phyloP scores from a whole-genome alignment of 2,888 invertebrate species.

The Pammene aurita region DNA sequence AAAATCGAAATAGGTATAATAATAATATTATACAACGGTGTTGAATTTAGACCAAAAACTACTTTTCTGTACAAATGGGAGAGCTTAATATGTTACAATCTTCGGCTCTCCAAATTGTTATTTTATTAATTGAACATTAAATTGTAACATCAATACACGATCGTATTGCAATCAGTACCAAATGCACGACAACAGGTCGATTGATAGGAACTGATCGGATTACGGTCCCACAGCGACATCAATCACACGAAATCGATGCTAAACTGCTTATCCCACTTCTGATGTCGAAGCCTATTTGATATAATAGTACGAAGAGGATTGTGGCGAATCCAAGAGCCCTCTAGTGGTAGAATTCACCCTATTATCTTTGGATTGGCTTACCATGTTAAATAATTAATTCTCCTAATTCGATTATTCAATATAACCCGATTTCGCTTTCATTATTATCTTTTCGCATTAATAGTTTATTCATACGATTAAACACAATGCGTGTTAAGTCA shows the following conservation, averaged over 20 bases:
- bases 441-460: constrained; percentile 5
- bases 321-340: neutral
- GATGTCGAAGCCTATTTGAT: constrained; percentile 41
- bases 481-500: constrained; percentile 20
- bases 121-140: neutral
- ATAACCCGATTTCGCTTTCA: constrained; percentile 12
- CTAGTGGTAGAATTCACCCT: too few relatives aligned
- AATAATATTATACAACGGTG: too few relatives aligned
- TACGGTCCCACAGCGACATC: constrained; percentile 57
- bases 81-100: too few relatives aligned
- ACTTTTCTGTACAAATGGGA: too few relatives aligned
- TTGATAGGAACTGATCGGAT: constrained; percentile 56
- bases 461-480: constrained; percentile 8
- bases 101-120: too few relatives aligned
- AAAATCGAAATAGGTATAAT: too few relatives aligned
- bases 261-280: constrained; percentile 57
- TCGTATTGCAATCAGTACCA: constrained; percentile 54
- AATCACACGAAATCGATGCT: constrained; percentile 65
- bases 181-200: constrained; percentile 48
- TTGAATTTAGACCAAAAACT: too few relatives aligned
- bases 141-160: constrained; percentile 13
- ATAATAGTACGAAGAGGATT: constrained; percentile 21
- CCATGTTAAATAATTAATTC: constrained; percentile 14
- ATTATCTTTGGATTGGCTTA: neutral
- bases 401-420: neutral